phyloP scores from a whole-genome alignment of 2,797 vertebrate species.

The Enteromius viviparus region DNA sequence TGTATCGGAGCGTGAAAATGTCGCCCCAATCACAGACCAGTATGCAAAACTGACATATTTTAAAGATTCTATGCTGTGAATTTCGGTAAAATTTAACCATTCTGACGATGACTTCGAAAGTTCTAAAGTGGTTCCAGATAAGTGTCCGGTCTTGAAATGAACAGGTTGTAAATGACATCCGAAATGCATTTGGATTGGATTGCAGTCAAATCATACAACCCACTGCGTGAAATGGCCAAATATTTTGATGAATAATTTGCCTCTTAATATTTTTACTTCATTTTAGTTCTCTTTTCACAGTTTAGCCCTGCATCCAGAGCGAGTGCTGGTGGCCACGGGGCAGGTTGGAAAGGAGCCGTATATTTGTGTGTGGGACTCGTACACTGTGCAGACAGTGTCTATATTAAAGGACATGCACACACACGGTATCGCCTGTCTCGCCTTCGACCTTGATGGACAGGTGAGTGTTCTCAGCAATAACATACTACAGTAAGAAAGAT shows the following conservation, averaged over 20 bases:
- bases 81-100: no score
- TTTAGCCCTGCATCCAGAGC: slow-evolving; percentile 95
- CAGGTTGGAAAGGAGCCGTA: slow-evolving; percentile 99
- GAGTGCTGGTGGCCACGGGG: slow-evolving; percentile 95
- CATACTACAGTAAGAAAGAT: slow-evolving; percentile 14
- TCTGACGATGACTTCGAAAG: no score
- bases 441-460: slow-evolving; percentile 97
- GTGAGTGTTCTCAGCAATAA: slow-evolving; percentile 70
- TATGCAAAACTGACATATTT: no score
- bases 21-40: no score
- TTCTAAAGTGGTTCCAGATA: no score
- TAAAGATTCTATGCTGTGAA: no score
- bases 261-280: slow-evolving; percentile 1
- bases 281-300: slow-evolving; percentile 72
- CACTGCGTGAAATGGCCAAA: neutral
- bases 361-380: slow-evolving; percentile 98
- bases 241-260: neutral
- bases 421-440: slow-evolving; percentile 94
- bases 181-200: neutral
- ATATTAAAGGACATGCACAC: slow-evolving; percentile 95
- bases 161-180: neutral
- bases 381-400: slow-evolving; percentile 94
- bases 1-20: no score
- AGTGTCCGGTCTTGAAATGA: neutral
- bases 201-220: neutral